phyloP scores from a whole-genome alignment of 2,113 vertebrate genomes.

The Malurus alboscapulatus region DNA sequence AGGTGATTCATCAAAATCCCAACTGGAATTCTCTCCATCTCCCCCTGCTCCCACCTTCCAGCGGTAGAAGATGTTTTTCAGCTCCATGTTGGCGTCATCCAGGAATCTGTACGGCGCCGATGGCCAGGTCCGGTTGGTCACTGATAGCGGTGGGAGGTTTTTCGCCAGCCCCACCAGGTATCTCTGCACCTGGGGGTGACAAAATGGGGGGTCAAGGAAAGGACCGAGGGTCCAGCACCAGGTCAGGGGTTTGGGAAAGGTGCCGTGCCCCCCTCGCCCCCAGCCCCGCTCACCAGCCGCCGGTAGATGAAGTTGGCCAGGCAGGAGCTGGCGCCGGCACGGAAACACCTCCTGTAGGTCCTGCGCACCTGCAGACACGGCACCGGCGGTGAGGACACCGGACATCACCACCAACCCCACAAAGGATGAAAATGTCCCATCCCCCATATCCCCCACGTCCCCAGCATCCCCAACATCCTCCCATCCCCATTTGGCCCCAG shows the following conservation, averaged over 20 bases:
- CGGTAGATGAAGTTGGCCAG: constrained; percentile 75
- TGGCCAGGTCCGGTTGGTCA: constrained; percentile 69
- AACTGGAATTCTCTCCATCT: accelerated
- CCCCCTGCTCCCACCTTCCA: constrained; percentile 69
- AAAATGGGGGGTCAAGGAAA: accelerated
- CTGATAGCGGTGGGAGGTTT: constrained; percentile 58
- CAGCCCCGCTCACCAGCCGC: constrained; percentile 62
- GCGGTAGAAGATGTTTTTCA: constrained; percentile 68
- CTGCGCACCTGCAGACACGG: constrained; percentile 62
- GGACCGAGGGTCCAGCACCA: background rate
- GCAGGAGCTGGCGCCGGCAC: constrained; percentile 50
- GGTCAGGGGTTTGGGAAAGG: background rate
- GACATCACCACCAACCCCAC: background rate
- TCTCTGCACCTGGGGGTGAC: constrained; percentile 49
- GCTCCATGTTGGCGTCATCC: constrained; percentile 38
- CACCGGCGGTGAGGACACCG: accelerated
- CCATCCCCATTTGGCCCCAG: accelerated
- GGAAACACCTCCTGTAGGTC: constrained; percentile 74
- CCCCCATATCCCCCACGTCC: background rate
- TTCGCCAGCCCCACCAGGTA: constrained; percentile 66
- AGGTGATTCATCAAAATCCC: accelerated
- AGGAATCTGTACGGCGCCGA: constrained; percentile 63
- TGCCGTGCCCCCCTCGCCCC: accelerated
- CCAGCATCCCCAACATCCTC: accelerated
- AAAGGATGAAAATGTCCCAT: accelerated